Evolutionary conservation across 2,113 vertebrate genomes (phyloP), one percentile per base, ranked within the genome.

Genomic region (Platysteira castanea): DNA sequence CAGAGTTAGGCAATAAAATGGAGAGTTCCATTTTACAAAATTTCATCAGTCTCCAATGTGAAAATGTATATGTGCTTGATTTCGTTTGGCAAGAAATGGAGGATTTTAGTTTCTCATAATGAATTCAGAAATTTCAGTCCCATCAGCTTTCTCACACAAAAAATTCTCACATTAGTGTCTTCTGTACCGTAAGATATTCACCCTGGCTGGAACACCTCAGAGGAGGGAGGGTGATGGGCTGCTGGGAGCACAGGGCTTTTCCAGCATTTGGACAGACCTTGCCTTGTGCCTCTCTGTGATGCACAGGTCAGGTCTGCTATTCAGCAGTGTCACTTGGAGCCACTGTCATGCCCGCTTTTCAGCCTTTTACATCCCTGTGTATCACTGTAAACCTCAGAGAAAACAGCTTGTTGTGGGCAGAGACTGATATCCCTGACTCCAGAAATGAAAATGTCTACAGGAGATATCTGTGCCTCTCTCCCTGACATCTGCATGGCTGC

Each of bases 401-500:
- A 93, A 57, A 65, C 4, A 42, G 27, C 11, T 64, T 73, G 8
- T 37, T 88, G 57, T 68, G 57, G 19, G 7, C 37, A 84, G 42
- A 47, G 35, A 10, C 63, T 73, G 27, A 20, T 21, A 39, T 12
- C 35, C 50, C 70, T 65, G 50, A 21, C 26, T 81, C 13, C 60
- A 84, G 68, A 50, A 88, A 59, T 2, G 5, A 28, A 30, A 35
- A 21, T 5, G 6, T 24, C 47, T 47, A 10, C 42, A 33, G 63
- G 63, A 46, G 37, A 10, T 10, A 16, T 11, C 53, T 47, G 9
- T 53, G 61, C 28, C 11, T 0, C 42, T 53, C 35, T 75, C 37
- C 19, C 53, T 54, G 49, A 13, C 47, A 39, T 11, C n/a, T 0
- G 0, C 9, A 0, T 1, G 11, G 28, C 53, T 56, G 10, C 2